Conservation (phyloP, 2,888 invertebrate species). For the Oscheius sp. region DNA sequence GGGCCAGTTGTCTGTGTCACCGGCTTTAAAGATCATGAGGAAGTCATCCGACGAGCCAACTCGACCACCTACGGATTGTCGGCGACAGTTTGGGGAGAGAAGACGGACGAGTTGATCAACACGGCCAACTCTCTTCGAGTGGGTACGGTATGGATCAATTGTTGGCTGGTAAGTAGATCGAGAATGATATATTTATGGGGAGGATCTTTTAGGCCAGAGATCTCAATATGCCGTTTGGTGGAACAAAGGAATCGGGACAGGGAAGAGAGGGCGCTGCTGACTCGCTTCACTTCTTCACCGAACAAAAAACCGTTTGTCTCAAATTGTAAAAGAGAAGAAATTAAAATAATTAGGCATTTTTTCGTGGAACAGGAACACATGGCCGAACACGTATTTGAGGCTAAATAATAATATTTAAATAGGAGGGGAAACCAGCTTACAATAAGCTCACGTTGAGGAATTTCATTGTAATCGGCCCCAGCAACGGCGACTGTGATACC, state of each 20-base stretch:
- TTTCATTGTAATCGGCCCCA: conserved; percentile 38
- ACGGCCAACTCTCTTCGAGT: conserved; percentile 76
- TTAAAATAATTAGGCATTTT: conserved; percentile 33
- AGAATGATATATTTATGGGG: background rate
- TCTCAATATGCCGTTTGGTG: conserved; percentile 78
- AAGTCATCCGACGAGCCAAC: conserved; percentile 76
- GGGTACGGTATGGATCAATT: conserved; percentile 78
- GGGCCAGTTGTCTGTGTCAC: conserved; percentile 77
- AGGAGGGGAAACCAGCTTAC: background rate
- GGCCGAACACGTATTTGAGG: conserved; percentile 59
- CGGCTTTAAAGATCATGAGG: conserved; percentile 55
- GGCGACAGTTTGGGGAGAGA: conserved; percentile 76
- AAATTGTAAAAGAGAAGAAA: conserved; percentile 39
- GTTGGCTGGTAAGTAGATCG: conserved; percentile 75
- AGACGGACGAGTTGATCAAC: conserved; percentile 75
- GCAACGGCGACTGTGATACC: conserved; percentile 49
- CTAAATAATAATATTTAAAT: conserved; percentile 38
- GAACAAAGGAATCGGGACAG: conserved; percentile 77
- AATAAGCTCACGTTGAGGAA: background rate
- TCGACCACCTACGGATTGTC: conserved; percentile 76
- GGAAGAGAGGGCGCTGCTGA: conserved; percentile 77
- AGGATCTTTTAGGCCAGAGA: conserved; percentile 73
- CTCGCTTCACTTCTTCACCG: conserved; percentile 77
- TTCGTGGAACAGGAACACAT: conserved; percentile 46
- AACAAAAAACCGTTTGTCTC: conserved; percentile 77